A percentile compares a stretch with the other conserved stretches of the same genome.
Evolutionary conservation across 2,797 vertebrate genomes (phyloP).

Genomic region (Hybognathus amarus): DNA sequence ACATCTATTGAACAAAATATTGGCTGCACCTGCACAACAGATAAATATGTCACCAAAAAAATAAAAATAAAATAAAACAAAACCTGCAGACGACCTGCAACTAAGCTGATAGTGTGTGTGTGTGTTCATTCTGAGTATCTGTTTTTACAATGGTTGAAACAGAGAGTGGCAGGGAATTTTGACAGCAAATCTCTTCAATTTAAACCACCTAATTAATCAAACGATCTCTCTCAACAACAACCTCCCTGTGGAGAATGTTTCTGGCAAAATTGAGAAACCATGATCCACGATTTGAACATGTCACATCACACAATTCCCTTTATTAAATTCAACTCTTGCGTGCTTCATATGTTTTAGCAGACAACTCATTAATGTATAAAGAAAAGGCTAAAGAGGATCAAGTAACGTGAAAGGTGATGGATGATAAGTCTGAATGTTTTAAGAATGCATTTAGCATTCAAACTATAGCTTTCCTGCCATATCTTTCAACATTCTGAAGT

Average conservation of each 20-base stretch:
- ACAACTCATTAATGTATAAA: slow-evolving; percentile 1
- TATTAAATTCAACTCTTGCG: not conserved
- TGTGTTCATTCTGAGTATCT: not conserved
- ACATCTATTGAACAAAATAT: not conserved
- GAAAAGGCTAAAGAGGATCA: slow-evolving; percentile 11
- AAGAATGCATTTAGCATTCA: not conserved
- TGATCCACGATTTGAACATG: not conserved
- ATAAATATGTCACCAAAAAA: not conserved
- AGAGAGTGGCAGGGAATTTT: not conserved
- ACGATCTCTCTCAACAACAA: not conserved
- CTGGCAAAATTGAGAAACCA: not conserved
- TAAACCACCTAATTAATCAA: slow-evolving; percentile 5
- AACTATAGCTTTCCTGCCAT: not conserved
- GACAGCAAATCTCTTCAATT: not conserved
- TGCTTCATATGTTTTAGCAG: not conserved
- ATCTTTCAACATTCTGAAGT: not conserved
- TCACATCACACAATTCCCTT: slow-evolving; percentile 20
- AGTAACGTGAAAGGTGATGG: slow-evolving; percentile 1
- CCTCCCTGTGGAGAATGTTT: not conserved
- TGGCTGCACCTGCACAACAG: not conserved
- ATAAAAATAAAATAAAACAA: no score
- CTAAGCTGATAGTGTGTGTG: not conserved
- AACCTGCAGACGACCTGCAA: not conserved
- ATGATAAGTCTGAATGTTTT: slow-evolving; percentile 10
- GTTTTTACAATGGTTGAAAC: not conserved